Percentiles rank a stretch among this genome's conserved stretches.
Conservation (phyloP, 1,140 invertebrate species). For the Zaprionus gabonicus region DNA sequence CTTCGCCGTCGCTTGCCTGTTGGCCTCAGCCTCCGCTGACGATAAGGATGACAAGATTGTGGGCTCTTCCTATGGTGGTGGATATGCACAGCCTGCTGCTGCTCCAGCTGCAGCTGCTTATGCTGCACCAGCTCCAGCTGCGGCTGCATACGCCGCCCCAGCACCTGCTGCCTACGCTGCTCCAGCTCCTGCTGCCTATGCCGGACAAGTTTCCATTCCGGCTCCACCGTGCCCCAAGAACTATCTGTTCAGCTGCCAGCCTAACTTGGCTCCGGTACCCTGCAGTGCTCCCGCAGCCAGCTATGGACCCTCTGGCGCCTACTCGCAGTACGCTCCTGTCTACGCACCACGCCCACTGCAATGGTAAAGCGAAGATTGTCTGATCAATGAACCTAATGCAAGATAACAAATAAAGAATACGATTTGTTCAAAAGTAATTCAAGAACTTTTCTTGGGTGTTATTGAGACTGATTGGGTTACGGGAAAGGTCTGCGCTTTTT, state of each 20-base stretch:
- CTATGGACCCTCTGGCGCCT: slow-evolving; percentile 71
- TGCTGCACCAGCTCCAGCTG: slow-evolving; percentile 36
- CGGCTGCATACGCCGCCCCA: slow-evolving; percentile 54
- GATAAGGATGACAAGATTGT: slow-evolving; percentile 66
- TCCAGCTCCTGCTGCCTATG: slow-evolving; percentile 38
- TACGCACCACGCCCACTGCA: slow-evolving; percentile 57
- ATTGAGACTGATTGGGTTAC: neutral
- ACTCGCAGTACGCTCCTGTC: slow-evolving; percentile 71
- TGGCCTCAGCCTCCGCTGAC: slow-evolving; percentile 40
- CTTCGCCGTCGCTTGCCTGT: slow-evolving; percentile 62
- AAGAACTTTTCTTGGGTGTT: neutral
- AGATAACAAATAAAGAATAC: slow-evolving; percentile 24
- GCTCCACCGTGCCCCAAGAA: slow-evolving; percentile 75
- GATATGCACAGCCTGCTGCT: slow-evolving; percentile 53
- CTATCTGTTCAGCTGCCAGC: slow-evolving; percentile 77
- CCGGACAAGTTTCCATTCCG: slow-evolving; percentile 54
- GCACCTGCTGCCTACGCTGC: slow-evolving; percentile 46
- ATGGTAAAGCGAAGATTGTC: slow-evolving; percentile 38
- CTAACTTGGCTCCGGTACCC: slow-evolving; percentile 71
- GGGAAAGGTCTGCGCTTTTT: no score
- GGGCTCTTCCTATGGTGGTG: slow-evolving; percentile 65
- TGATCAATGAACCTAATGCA: neutral
- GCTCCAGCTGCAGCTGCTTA: slow-evolving; percentile 53
- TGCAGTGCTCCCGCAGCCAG: slow-evolving; percentile 70
- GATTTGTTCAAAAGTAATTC: slow-evolving; percentile 7